Evolutionary conservation across 2,797 vertebrate genomes (phyloP).

Genomic region (Epinephelus coioides): DNA sequence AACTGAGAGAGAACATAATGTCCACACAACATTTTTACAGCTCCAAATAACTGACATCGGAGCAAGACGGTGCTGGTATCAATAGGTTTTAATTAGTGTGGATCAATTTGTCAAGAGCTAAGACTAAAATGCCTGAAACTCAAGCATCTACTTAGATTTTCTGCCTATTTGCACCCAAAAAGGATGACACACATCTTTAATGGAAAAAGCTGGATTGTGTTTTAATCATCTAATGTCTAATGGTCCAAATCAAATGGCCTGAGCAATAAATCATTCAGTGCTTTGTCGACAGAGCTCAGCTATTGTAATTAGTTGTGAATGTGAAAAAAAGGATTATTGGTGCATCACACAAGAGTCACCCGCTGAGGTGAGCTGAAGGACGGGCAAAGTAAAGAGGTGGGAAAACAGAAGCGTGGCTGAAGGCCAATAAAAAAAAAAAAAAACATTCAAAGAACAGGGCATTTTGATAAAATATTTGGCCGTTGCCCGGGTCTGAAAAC

Average conservation of each 20-base stretch:
- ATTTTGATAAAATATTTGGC: not conserved
- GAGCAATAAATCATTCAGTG: constrained; percentile 17
- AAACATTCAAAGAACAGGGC: not conserved
- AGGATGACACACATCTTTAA: not conserved
- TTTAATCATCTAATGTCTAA: constrained; percentile 21
- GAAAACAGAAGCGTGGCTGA: not conserved
- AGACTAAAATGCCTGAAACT: not conserved
- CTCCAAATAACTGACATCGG: not conserved
- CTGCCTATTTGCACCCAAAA: not conserved
- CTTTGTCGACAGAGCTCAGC: not conserved
- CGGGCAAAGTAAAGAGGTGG: not conserved
- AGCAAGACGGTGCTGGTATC: not conserved
- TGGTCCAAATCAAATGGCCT: constrained; percentile 19
- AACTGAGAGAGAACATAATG: constrained; percentile 4
- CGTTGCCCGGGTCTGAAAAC: not conserved
- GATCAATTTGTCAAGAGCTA: not conserved
- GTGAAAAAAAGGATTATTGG: constrained; percentile 27
- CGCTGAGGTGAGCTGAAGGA: not conserved
- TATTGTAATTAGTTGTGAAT: not conserved
- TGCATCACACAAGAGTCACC: not conserved
- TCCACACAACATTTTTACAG: not conserved
- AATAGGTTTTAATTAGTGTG: not conserved
- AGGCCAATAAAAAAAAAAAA: not conserved
- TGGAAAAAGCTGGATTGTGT: not conserved
- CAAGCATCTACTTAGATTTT: not conserved